Evolutionary conservation across 2,888 invertebrate genomes (phyloP).

Genomic region (Stratiomys singularior): DNA sequence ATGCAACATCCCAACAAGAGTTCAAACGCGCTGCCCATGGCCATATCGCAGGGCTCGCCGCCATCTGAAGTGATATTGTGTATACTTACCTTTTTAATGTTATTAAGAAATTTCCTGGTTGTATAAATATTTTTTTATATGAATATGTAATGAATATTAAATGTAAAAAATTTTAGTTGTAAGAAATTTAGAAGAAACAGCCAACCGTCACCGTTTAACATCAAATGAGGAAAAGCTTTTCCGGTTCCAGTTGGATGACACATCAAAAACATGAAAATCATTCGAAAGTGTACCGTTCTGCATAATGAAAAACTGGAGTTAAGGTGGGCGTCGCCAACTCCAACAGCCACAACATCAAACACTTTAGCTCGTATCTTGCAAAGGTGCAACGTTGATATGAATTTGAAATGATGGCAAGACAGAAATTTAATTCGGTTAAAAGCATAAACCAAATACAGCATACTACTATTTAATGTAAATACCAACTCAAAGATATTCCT

Average conservation of each 20-base stretch:
- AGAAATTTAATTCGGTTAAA: slow-evolving; percentile 1
- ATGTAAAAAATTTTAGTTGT: slow-evolving; percentile 30
- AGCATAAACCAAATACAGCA: slow-evolving; percentile 11
- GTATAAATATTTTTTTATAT: slow-evolving; percentile 50
- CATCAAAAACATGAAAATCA: too few relatives aligned
- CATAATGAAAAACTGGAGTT: too few relatives aligned
- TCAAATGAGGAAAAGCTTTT: too few relatives aligned
- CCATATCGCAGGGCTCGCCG: slow-evolving; percentile 33
- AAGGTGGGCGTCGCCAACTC: too few relatives aligned
- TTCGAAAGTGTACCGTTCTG: too few relatives aligned
- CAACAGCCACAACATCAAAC: not conserved
- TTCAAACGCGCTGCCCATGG: slow-evolving; percentile 48
- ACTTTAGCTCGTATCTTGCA: not conserved
- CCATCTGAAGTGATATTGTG: slow-evolving; percentile 50
- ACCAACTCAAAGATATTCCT: not conserved
- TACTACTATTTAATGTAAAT: slow-evolving; percentile 7
- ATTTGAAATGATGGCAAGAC: not conserved
- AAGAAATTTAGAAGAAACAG: slow-evolving; percentile 30
- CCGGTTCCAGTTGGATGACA: too few relatives aligned
- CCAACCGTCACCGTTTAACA: not conserved
- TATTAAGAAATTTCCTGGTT: slow-evolving; percentile 51
- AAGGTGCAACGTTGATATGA: not conserved
- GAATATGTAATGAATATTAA: slow-evolving; percentile 31
- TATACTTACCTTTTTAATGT: slow-evolving; percentile 50
- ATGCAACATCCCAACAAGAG: slow-evolving; percentile 76